A percentile compares a stretch with the other conserved stretches of the same genome.
These are phyloP conservation scores for Mustela nigripes DNA, from an alignment of 2,113 vertebrate species.

Conservation along the genomic window DNA sequence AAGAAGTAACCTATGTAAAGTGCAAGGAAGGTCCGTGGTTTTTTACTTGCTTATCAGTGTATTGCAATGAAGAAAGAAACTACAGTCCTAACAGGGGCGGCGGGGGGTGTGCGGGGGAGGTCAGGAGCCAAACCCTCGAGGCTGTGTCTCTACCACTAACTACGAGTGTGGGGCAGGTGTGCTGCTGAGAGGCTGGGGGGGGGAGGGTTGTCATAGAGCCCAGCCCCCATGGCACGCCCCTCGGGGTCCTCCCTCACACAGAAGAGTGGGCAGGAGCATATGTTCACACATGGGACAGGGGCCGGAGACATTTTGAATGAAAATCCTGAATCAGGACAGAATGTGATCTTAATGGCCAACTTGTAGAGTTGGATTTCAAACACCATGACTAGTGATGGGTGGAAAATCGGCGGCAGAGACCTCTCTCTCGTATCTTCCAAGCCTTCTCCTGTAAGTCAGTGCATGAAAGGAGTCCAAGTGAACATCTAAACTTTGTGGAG, in stretches of 20 bases:
- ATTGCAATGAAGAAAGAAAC: background rate
- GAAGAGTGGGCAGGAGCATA: background rate
- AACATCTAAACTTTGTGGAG: background rate
- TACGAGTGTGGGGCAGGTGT: background rate
- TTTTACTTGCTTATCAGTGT: background rate
- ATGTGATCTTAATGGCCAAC: background rate
- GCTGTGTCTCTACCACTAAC: background rate
- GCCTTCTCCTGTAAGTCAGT: background rate
- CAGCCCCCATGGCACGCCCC: fast-evolving
- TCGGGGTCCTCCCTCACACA: background rate
- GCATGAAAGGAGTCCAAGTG: background rate
- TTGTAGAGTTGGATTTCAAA: background rate
- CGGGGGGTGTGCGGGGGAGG: too few species aligned
- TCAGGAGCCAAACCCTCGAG: background rate
- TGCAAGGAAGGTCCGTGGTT: background rate
- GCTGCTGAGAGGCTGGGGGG: background rate
- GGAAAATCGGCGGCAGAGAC: background rate
- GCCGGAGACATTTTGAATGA: background rate
- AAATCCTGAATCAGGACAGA: background rate
- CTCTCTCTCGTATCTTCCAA: background rate
- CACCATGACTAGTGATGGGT: background rate
- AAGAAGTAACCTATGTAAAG: background rate
- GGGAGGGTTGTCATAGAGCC: background rate
- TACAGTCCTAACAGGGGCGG: background rate
- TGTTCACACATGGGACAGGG: background rate